A percentile compares a stretch with the other conserved stretches of the same genome.
These are phyloP conservation scores for Orchestia grillus DNA, from an alignment of 1,140 invertebrate species.

Conservation along the genomic window DNA sequence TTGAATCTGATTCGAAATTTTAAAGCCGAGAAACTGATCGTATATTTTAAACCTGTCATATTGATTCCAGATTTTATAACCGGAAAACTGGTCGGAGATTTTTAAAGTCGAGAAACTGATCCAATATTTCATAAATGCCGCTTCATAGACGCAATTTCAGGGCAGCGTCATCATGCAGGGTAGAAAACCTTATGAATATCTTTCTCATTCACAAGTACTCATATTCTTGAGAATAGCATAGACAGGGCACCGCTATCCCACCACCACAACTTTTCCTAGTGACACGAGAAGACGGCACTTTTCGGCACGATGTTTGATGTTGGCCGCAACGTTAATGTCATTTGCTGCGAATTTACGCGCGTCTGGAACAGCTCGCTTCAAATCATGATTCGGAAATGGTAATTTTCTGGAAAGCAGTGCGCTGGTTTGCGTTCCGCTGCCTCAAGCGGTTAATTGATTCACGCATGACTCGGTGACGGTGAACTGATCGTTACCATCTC, in stretches of 20 bases:
- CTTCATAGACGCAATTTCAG: background rate
- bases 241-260: background rate
- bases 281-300: background rate
- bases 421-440: background rate
- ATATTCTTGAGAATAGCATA: background rate
- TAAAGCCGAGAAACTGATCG: no score
- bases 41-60: no score
- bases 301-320: background rate
- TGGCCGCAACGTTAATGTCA: background rate
- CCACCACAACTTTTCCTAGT: background rate
- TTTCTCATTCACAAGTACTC: background rate
- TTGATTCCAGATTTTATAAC: no score
- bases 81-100: no score
- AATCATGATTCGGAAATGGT: background rate
- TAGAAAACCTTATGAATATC: background rate
- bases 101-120: no score
- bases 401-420: background rate
- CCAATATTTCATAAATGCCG: background rate
- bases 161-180: background rate
- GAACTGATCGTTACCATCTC: background rate
- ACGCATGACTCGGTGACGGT: background rate
- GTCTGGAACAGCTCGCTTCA: background rate
- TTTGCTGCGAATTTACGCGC: background rate
- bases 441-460: background rate
- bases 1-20: no score